Evolutionary conservation across 2,797 vertebrate genomes (phyloP), one percentile per base, ranked within the genome.

Genomic region (Sebastes minor): DNA sequence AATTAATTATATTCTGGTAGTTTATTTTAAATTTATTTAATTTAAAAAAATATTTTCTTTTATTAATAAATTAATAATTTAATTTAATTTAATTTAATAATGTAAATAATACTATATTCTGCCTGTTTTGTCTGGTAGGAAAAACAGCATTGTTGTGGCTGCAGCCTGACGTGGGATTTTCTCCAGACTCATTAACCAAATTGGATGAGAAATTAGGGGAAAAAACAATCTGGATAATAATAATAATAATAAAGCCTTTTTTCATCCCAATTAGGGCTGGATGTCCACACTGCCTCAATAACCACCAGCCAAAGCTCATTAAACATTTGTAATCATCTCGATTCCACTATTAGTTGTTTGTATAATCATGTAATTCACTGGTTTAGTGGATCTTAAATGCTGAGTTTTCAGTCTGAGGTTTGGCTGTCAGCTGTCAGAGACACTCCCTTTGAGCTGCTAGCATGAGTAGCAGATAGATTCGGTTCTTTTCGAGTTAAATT

Each of bases 371-470:
- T 0, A n/a, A 81, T 77, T 71, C 32, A 46, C 11, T 0, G 20
- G 22, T 3, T 16, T 35, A 22, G 0, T 38, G 3, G 1, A 3
- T 1, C 2, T 62, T 27, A 52, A 63, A 62, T 0, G 3, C 3
- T 18, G 2, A 0, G 0, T 66, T 79, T 69, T 8, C 5, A 3
- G 6, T 13, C 68, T 69, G 23, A 10, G 12, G 4, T 69, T 10
- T 38, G 77, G n/a, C 71, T 63, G 83, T 81, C 68, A 81, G 61
- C 63, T 85, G 82, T 76, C 79, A 86, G 55, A 3, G 88, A 83
- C 90, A 81, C 91, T 93, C 91, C 91, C 91, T 73, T 71, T 14
- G 18, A 32, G 57, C 81, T 79, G 87, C 82, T 93, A 90, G 84
- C 89, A 67, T 0, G 11, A 8, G 7, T 38, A 86, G 78, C 85